A percentile compares a stretch with the other conserved stretches of the same genome.
phyloP scores from a whole-genome alignment of 2,888 invertebrate genomes.

The Cataglyphis cursor region DNA sequence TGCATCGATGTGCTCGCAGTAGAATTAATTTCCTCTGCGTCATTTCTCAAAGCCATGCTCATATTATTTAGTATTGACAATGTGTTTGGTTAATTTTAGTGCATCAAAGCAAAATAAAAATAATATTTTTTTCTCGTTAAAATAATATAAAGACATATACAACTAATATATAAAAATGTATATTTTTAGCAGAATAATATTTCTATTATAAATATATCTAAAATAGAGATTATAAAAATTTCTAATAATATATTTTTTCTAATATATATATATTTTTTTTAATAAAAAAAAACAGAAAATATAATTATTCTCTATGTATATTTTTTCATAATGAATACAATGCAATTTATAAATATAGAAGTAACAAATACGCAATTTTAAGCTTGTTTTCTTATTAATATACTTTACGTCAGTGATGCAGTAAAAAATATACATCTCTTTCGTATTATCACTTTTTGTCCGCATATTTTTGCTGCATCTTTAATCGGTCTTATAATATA shows the following conservation, averaged over 20 bases:
- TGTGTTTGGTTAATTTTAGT: neutral
- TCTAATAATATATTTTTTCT: neutral
- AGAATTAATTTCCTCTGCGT: neutral
- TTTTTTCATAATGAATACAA: neutral
- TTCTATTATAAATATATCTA: neutral
- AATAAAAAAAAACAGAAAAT: neutral
- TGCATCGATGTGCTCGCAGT: neutral
- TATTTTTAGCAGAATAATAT: neutral
- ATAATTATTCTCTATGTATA: neutral
- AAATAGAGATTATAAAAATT: neutral
- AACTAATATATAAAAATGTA: neutral
- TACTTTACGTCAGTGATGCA: neutral
- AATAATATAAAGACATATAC: neutral
- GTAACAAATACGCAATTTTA: neutral
- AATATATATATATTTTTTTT: neutral
- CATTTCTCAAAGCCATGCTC: neutral
- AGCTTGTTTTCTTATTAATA: slow-evolving; percentile 25
- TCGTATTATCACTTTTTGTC: slow-evolving; percentile 7
- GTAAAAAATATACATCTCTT: neutral
- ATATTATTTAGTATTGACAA: neutral
- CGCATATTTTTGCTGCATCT: neutral
- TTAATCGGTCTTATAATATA: slow-evolving; percentile 6
- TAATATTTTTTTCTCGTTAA: neutral
- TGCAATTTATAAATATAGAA: neutral
- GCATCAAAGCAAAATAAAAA: neutral